These are phyloP conservation scores for Ecliptopera silaceata DNA, from an alignment of 2,888 invertebrate species.

Conservation along the genomic window DNA sequence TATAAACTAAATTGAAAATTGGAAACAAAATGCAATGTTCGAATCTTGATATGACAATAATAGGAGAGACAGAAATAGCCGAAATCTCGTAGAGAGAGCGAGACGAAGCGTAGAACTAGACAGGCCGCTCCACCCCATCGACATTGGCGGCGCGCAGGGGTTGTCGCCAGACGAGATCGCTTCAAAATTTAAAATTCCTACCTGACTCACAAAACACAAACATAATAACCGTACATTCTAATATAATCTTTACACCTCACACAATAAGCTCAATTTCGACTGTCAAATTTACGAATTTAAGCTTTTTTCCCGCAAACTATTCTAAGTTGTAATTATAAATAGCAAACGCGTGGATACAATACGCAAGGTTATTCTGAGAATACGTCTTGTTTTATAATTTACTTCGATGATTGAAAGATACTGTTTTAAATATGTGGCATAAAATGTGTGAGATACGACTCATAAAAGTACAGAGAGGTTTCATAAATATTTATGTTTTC, in stretches of 20 bases:
- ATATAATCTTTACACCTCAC: constrained; percentile 56
- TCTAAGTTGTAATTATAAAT: constrained; percentile 78
- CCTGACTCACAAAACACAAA: constrained; percentile 61
- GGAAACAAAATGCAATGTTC: constrained; percentile 81
- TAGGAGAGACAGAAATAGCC: constrained; percentile 75
- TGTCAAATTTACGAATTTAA: constrained; percentile 44
- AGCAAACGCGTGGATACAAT: constrained; percentile 78
- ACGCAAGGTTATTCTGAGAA: constrained; percentile 75
- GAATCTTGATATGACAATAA: constrained; percentile 82
- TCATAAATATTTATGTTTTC: constrained; percentile 59
- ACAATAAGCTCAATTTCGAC: constrained; percentile 44
- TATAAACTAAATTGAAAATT: constrained; percentile 83
- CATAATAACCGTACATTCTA: constrained; percentile 47
- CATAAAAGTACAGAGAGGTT: constrained; percentile 62
- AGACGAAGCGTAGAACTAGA: constrained; percentile 59
- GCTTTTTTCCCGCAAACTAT: constrained; percentile 50
- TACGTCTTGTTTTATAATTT: constrained; percentile 71
- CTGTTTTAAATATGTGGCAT: constrained; percentile 61
- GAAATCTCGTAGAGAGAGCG: constrained; percentile 50
- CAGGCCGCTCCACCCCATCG: constrained; percentile 77
- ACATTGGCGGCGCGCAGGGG: constrained; percentile 73
- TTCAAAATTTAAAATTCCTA: constrained; percentile 74
- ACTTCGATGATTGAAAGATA: constrained; percentile 66
- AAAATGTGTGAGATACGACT: constrained; percentile 57
- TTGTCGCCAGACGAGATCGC: constrained; percentile 78